Evolutionary conservation across 2,113 vertebrate genomes (phyloP), one percentile per base, ranked within the genome.

Genomic region (Tachycineta bicolor): DNA sequence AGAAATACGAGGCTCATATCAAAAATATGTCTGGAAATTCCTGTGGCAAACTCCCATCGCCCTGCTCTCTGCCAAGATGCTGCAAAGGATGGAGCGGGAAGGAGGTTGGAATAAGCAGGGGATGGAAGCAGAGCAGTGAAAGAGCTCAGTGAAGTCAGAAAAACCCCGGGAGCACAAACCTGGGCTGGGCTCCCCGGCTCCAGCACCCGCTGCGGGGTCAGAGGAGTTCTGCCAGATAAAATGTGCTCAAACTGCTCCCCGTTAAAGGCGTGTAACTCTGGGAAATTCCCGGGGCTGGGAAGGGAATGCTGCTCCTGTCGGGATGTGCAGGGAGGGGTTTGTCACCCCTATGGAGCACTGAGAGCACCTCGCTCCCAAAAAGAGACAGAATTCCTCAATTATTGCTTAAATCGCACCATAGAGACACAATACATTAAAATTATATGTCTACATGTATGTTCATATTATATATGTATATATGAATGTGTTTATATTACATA

Each of bases 131-230:
- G 55, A 31, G 50, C 18, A 1, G 1, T 2, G 55, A 9, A 37
- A 56, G 37, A 22, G 37, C 50, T 9, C n/a, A 23, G 1, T 0
- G 1, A 74, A 49, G 22, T 1, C 2, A 41, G 60, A 18, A 39
- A 49, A 50, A 31, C 2, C 9, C 24, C 2, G 3, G 3, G 28
- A 49, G 41, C 33, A 50, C 47, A n/a, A 43, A 1, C 8, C 62
- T 4, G 60, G 46, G 13, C 55, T 75, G 64, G 56, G 1, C 78
- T 74, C 41, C 67, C 46, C 31, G 71, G 68, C 64, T 47, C 11
- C 56, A 12, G 64, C 46, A 20, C 4, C 53, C 44, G 1, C 34
- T 4, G 23, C 13, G 65, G 50, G 3, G 11, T 50, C 20, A 6
- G 39, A 10, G 79, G 41, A 43, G 14, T 88, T 37, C 31, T 37